Percentiles rank a stretch among this genome's conserved stretches.
Evolutionary conservation across 2,888 invertebrate species (phyloP).

Genomic region (Cosmia trapezina): DNA sequence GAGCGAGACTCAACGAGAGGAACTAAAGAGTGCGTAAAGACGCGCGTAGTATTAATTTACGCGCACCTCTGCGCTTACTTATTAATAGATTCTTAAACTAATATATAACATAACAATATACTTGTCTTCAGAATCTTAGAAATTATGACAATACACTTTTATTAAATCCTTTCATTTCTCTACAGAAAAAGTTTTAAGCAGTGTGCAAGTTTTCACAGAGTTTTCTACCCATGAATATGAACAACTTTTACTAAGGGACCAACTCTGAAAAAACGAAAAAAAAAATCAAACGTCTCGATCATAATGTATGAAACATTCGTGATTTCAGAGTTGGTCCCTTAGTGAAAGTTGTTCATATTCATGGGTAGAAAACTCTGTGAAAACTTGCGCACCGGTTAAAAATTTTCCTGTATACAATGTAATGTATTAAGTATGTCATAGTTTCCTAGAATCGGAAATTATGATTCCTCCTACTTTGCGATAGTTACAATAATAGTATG

Average conservation of each 20-base stretch:
- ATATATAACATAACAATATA: constrained; percentile 68
- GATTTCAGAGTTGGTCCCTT: too few relatives aligned
- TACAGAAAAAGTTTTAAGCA: background rate
- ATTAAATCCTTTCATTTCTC: constrained; percentile 6
- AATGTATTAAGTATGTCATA: constrained; percentile 37
- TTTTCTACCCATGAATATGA: too few relatives aligned
- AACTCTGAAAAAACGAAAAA: too few relatives aligned
- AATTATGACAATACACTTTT: constrained; percentile 55
- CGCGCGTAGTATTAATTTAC: constrained; percentile 78
- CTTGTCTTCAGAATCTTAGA: constrained; percentile 55
- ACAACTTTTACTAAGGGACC: too few relatives aligned
- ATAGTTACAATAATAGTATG: constrained; percentile 39
- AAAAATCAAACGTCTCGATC: too few relatives aligned
- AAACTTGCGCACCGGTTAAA: too few relatives aligned
- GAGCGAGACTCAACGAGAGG: constrained; percentile 81
- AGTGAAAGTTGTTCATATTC: too few relatives aligned
- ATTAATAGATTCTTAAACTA: constrained; percentile 71
- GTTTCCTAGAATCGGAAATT: constrained; percentile 45
- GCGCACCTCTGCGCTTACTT: constrained; percentile 80
- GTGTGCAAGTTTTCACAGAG: too few relatives aligned
- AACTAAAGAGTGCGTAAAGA: constrained; percentile 84
- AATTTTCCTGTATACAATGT: too few relatives aligned
- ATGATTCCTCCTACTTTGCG: constrained; percentile 46
- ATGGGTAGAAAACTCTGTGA: too few relatives aligned
- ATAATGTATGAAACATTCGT: too few relatives aligned